Base-by-base conservation (phyloP, 2,113 vertebrate species). In the Thymallus thymallus region DNA sequence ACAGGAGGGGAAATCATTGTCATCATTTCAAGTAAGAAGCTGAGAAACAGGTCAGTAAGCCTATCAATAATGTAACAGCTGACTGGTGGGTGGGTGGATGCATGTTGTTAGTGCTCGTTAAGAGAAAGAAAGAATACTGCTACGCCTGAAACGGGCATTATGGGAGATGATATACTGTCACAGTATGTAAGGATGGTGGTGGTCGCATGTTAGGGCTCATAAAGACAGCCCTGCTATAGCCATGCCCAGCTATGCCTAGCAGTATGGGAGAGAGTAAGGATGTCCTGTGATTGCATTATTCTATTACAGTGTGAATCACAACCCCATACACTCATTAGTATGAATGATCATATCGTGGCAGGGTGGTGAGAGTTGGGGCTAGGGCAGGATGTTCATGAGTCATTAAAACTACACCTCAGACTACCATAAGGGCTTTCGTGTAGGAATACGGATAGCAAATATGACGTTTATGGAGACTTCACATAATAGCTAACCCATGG, bases 41-140 rank as follows among this genome's bases (percentile, higher is more conserved):
- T n/a, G 83, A 89, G 85, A 89, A 88, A 83, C 86, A 62, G 87
- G 80, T 91, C 90, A 86, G 88, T 90, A 55, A 18, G 67, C 69
- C 76, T 68, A 88, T 90, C 87, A 88, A 87, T 88, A 87, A 88
- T 88, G 84, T 84, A 88, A 78, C 70, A 68, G 78, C 76, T 72
- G 30, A 24, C 4, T 0, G 35, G 65, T 35, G 30, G 14, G 56
- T 22, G 20, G 56, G 6, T 68, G 74, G 78, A 79, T 68, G 76
- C 80, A 71, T 77, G 81, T 80, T 82, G 76, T 69, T 68, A 61
- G 73, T 14, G 63, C n/a, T 78, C 73, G 65, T 68, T 65, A 63
- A 72, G 78, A 32, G 20, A 64, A 70, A 71, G 76, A 41, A 1
- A n/a, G n/a, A n/a, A n/a, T n/a, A n/a, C 56, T 48, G 74, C 48